Conservation (phyloP, 2,888 invertebrate genomes). For the Pegoplata infirma region DNA sequence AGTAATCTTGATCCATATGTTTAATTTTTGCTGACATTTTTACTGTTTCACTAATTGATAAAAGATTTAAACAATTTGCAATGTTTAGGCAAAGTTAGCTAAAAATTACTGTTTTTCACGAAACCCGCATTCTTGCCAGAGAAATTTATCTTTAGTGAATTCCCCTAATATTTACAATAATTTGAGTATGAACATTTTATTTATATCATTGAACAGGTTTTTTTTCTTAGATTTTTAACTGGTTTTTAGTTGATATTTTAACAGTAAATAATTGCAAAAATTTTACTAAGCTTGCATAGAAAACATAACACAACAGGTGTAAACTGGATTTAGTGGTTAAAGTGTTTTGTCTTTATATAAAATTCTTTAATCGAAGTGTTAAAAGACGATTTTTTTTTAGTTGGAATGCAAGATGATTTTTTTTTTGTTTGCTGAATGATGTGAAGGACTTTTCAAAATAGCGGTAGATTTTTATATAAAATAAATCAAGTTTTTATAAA, state of each 20-base stretch:
- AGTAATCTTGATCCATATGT: no score
- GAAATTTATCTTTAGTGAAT: no score
- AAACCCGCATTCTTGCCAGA: no score
- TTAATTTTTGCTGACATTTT: no score
- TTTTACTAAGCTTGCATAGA: conserved; percentile 19
- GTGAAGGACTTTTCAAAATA: neutral
- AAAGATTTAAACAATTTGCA: no score
- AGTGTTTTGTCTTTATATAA: neutral
- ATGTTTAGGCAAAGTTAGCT: no score
- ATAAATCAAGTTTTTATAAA: neutral
- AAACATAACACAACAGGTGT: conserved; percentile 49
- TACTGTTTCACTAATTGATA: no score
- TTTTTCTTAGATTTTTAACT: neutral
- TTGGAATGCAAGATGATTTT: neutral
- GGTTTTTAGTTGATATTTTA: conserved; percentile 40
- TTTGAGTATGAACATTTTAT: neutral
- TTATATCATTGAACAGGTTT: neutral
- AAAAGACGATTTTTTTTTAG: conserved; percentile 13
- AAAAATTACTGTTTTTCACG: no score
- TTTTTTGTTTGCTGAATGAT: neutral
- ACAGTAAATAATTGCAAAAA: conserved; percentile 55
- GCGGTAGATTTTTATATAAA: neutral
- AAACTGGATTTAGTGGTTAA: conserved; percentile 48
- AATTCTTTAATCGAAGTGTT: conserved; percentile 3
- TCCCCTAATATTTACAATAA: neutral